Conservation (phyloP, 2,113 vertebrate genomes). For the Romanogobio albipinnatus region DNA sequence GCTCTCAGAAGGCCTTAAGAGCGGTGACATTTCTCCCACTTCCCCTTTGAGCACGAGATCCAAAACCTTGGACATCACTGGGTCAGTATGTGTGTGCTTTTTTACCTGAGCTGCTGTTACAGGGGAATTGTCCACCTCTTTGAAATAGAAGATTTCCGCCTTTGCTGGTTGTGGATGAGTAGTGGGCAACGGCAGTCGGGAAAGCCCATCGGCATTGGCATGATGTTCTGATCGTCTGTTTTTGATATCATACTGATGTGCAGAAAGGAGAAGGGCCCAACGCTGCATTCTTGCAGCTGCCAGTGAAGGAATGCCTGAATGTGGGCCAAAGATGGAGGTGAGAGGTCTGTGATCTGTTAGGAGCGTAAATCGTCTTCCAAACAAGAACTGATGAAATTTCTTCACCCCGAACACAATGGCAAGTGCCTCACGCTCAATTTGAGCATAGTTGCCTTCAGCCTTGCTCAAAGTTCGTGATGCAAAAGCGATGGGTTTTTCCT, state of each 20-base stretch:
- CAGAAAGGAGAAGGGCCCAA: constrained; percentile 38
- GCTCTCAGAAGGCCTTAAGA: constrained; percentile 13
- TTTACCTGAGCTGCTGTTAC: background rate
- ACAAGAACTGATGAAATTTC: background rate
- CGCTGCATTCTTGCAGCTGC: constrained; percentile 14
- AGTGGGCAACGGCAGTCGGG: background rate
- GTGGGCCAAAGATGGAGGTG: constrained; percentile 43
- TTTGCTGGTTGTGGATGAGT: background rate
- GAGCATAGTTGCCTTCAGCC: background rate
- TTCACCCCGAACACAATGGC: background rate
- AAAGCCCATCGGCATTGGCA: constrained; percentile 22
- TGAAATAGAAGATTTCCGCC: background rate
- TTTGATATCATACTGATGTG: constrained; percentile 49
- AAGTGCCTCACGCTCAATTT: background rate
- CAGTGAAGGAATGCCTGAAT: constrained; percentile 30
- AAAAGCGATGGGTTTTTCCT: background rate
- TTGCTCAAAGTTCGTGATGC: background rate
- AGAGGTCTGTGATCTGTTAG: constrained; percentile 38
- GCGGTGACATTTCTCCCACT: too few species aligned
- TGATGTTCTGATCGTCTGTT: constrained; percentile 44
- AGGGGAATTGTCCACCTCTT: background rate
- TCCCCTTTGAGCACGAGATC: background rate
- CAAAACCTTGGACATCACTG: background rate
- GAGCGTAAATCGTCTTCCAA: background rate
- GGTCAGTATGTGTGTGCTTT: constrained; percentile 4